Percentiles rank a stretch among this genome's conserved stretches.
phyloP scores from a whole-genome alignment of 2,888 invertebrate species.

The Campaea margaritaria region DNA sequence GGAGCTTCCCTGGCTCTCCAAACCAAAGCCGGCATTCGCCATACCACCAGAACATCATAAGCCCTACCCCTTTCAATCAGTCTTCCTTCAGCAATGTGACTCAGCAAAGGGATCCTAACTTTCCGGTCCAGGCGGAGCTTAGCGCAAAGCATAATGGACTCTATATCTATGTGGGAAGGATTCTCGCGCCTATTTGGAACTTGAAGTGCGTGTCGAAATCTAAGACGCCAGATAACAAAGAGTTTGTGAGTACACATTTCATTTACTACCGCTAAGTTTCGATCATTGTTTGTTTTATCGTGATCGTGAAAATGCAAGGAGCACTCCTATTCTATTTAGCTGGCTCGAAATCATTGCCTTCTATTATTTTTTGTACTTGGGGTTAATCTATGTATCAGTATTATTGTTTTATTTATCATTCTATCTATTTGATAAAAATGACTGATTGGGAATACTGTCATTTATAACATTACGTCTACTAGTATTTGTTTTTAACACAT shows the following conservation, averaged over 20 bases:
- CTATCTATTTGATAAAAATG: no score
- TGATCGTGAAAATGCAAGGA: no score
- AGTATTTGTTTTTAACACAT: no score
- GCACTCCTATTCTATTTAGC: no score
- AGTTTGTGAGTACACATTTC: slow-evolving; percentile 81
- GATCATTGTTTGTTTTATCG: no score
- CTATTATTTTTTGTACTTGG: no score
- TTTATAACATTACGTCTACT: no score
- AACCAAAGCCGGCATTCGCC: slow-evolving; percentile 66
- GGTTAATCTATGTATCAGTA: no score
- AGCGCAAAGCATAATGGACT: slow-evolving; percentile 96
- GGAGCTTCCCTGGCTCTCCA: slow-evolving; percentile 65
- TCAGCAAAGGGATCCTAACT: slow-evolving; percentile 69
- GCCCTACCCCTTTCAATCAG: slow-evolving; percentile 71
- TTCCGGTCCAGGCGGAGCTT: slow-evolving; percentile 76
- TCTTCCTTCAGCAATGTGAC: slow-evolving; percentile 71
- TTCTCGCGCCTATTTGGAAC: slow-evolving; percentile 96
- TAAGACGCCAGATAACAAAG: slow-evolving; percentile 78
- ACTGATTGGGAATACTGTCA: no score
- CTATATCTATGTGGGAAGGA: slow-evolving; percentile 95
- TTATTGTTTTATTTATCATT: no score
- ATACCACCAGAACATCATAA: slow-evolving; percentile 68
- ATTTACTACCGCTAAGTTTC: no score
- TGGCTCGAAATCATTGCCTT: no score
- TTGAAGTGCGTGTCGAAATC: slow-evolving; percentile 89